These are phyloP conservation scores for Haliclystus octoradiatus DNA, from an alignment of 30 jellyfish, hydroid and myxozoan genomes.

Conservation along the genomic window DNA sequence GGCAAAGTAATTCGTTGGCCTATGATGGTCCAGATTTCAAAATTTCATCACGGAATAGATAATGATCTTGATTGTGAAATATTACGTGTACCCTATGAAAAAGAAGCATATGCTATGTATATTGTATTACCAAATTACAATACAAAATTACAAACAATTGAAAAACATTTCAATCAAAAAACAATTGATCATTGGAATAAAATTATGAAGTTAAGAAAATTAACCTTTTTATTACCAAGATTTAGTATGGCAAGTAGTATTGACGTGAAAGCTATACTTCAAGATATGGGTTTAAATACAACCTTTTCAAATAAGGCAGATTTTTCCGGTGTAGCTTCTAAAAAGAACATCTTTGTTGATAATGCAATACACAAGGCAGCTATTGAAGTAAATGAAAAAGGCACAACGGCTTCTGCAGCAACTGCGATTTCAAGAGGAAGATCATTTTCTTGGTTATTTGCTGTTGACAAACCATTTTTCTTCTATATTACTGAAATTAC, in stretches of 20 bases:
- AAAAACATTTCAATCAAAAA: too few relatives aligned
- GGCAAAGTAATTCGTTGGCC: not conserved
- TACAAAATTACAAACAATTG: not conserved
- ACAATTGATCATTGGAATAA: not conserved
- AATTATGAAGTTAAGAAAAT: not conserved
- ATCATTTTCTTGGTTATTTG: not conserved
- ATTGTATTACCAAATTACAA: not conserved
- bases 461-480: not conserved
- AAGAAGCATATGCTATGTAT: not conserved
- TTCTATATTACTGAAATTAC: not conserved
- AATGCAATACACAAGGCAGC: not conserved
- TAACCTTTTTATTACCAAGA: not conserved
- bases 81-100: not conserved
- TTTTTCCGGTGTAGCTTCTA: not conserved
- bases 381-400: not conserved
- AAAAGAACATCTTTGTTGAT: not conserved
- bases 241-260: not conserved
- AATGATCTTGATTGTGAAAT: not conserved
- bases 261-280: not conserved
- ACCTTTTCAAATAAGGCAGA: not conserved
- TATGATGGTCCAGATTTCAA: not conserved
- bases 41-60: not conserved
- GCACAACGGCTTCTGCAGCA: not conserved
- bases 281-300: not conserved
- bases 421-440: not conserved